Conservation (phyloP, 2,797 vertebrate genomes). For the Triplophysa yarkandensis region DNA sequence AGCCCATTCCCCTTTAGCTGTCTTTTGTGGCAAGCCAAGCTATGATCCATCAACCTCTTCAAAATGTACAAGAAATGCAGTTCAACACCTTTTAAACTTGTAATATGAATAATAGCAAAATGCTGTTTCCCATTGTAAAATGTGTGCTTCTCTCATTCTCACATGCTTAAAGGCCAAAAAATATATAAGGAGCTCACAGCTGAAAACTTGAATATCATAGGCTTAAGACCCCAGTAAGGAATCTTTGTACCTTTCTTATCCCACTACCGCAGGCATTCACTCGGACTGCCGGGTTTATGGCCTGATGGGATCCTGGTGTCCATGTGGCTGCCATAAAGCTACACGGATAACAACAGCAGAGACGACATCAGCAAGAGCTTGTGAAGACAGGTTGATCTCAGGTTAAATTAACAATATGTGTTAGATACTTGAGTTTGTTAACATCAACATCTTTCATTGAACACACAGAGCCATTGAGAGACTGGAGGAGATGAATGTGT, state of each 20-base stretch:
- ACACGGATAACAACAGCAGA: conserved; percentile 30
- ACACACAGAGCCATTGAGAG: not conserved
- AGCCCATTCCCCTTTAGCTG: too few species aligned
- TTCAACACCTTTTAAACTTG: too few species aligned
- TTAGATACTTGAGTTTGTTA: not conserved
- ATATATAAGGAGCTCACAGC: not conserved
- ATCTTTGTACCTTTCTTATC: not conserved
- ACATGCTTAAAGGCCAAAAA: not conserved
- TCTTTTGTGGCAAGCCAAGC: too few species aligned
- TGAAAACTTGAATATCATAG: not conserved
- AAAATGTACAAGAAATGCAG: too few species aligned
- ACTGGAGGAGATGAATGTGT: not conserved
- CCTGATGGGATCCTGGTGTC: conserved; percentile 17
- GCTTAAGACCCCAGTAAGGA: not conserved
- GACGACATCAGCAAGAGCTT: conserved; percentile 47
- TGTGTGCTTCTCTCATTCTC: not conserved
- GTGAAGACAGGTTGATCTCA: not conserved
- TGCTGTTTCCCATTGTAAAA: too few species aligned
- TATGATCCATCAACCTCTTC: too few species aligned
- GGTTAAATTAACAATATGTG: not conserved
- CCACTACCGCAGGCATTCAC: not conserved
- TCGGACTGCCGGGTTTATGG: conserved; percentile 19
- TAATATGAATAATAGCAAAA: too few species aligned
- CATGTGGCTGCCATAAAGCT: conserved; percentile 47
- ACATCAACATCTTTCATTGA: not conserved